Percentiles rank a stretch among this genome's conserved stretches.
These are phyloP conservation scores for Nineta flava DNA, from an alignment of 2,888 invertebrate genomes.

Conservation along the genomic window DNA sequence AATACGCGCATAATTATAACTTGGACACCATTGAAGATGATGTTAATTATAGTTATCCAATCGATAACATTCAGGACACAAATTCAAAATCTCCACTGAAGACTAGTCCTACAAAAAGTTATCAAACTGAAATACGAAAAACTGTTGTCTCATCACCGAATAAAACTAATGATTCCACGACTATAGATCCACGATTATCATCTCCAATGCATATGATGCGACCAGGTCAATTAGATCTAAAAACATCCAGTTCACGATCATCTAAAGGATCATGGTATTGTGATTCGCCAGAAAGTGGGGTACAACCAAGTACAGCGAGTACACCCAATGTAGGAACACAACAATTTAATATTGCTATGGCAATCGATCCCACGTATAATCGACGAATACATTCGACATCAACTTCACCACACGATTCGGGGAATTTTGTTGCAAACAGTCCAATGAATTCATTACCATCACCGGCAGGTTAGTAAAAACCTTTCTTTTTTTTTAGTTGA, in stretches of 20 bases:
- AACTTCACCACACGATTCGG: slow-evolving; percentile 20
- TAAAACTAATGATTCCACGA: not conserved
- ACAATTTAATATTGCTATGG: slow-evolving; percentile 43
- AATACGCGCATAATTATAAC: slow-evolving; percentile 20
- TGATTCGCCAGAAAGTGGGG: not conserved
- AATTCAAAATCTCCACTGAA: not conserved
- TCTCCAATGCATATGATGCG: not conserved
- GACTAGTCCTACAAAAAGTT: not conserved
- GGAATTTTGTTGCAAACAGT: slow-evolving; percentile 8
- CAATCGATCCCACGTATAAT: slow-evolving; percentile 48
- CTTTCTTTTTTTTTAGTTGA: not conserved
- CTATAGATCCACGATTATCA: not conserved
- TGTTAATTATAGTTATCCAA: slow-evolving; percentile 26
- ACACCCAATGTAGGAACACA: slow-evolving; percentile 10
- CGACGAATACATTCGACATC: slow-evolving; percentile 17
- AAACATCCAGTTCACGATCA: not conserved
- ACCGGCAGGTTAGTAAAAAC: slow-evolving; percentile 17
- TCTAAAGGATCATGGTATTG: not conserved
- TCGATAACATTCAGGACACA: slow-evolving; percentile 17
- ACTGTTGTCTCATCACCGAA: not conserved
- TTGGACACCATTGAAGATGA: slow-evolving; percentile 24
- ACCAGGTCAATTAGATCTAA: not conserved
- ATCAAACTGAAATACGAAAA: not conserved
- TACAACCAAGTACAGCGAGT: too few relatives aligned
- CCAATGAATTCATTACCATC: slow-evolving; percentile 10